Evolutionary conservation across 2,113 vertebrate species (phyloP).

Genomic region (Hemibagrus wyckioides): DNA sequence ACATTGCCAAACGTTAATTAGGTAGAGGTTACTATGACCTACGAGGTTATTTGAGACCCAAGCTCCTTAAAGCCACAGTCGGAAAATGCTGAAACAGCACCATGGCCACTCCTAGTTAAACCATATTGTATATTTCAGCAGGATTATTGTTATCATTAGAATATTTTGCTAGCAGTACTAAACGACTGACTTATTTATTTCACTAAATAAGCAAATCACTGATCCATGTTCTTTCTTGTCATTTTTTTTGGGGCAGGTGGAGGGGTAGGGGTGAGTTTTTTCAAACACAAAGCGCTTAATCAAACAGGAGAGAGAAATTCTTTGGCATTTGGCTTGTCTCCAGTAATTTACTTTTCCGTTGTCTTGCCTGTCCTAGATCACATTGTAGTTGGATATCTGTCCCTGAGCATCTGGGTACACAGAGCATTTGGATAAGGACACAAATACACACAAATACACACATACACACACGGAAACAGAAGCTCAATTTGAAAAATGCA

Average conservation of each 20-base stretch:
- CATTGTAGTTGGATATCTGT: constrained; percentile 37
- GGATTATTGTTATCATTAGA: constrained; percentile 1
- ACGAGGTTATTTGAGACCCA: background rate
- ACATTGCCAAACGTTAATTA: constrained; percentile 12
- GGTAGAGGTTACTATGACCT: constrained; percentile 14
- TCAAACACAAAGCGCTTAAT: background rate
- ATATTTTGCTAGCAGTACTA: background rate
- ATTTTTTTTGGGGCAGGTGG: background rate
- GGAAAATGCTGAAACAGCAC: background rate
- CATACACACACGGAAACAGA: constrained; percentile 37
- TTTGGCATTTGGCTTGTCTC: constrained; percentile 26
- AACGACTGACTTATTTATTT: background rate
- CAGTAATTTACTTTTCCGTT: constrained; percentile 24
- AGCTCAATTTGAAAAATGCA: constrained; percentile 53
- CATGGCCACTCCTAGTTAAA: background rate
- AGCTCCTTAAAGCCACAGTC: constrained; percentile 6
- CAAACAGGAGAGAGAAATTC: background rate
- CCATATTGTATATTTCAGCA: background rate
- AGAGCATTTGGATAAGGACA: constrained; percentile 40
- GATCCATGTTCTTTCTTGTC: background rate
- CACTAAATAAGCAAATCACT: background rate
- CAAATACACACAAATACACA: constrained; percentile 26
- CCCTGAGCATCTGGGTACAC: constrained; percentile 40
- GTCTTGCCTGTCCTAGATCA: constrained; percentile 26
- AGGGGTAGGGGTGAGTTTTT: background rate